Percentiles rank a stretch among this genome's conserved stretches.
Evolutionary conservation across 2,888 invertebrate species (phyloP).

Genomic region (Patella pellucida): DNA sequence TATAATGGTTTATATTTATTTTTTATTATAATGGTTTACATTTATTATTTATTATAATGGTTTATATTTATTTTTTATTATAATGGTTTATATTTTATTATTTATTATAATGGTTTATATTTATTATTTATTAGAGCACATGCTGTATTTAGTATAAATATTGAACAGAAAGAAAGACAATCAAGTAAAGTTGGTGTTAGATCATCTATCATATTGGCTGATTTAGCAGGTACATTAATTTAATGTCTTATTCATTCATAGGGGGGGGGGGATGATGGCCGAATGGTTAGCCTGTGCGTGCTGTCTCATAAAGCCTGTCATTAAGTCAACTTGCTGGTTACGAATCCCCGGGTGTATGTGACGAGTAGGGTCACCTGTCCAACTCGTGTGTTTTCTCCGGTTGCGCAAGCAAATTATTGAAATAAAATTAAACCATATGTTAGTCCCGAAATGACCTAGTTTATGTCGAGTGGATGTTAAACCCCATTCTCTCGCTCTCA

Average conservation of each 20-base stretch:
- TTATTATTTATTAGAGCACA: constrained; percentile 50
- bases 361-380: too few relatives aligned
- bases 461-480: too few relatives aligned
- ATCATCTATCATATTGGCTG: constrained; percentile 57
- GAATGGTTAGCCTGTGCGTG: too few relatives aligned
- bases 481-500: too few relatives aligned
- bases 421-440: too few relatives aligned
- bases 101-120: constrained; percentile 16
- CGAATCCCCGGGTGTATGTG: too few relatives aligned
- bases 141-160: constrained; percentile 57
- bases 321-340: too few relatives aligned
- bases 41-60: background rate
- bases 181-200: constrained; percentile 64
- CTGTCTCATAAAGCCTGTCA: too few relatives aligned
- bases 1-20: background rate
- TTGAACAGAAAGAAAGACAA: constrained; percentile 62
- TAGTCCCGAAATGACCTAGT: too few relatives aligned
- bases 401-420: too few relatives aligned
- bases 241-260: background rate
- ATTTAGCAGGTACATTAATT: constrained; percentile 55
- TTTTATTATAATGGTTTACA: background rate
- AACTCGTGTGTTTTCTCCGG: too few relatives aligned
- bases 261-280: too few relatives aligned
- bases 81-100: background rate
- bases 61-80: background rate